Base-by-base conservation (phyloP, 2,888 invertebrate species). In the Leucophora obtusa region DNA sequence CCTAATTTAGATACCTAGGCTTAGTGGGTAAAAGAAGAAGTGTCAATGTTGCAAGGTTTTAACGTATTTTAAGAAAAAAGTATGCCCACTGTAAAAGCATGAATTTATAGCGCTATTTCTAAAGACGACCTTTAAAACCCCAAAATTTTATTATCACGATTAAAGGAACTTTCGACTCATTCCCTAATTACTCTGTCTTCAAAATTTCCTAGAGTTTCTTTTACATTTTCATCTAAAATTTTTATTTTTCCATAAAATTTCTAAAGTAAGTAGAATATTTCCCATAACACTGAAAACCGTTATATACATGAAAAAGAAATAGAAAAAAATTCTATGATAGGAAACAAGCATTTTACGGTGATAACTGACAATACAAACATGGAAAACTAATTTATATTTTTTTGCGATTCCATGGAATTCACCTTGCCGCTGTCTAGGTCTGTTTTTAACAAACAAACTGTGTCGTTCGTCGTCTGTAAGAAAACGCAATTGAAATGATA, bases 321-420 rank as follows among this genome's bases (percentile, higher is more conserved):
- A 65, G 65, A 74, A 72, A 24, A 59, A 59, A 82, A 80, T 82
- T 83, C 76, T 62, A 62, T 77, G 83, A 83, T 83, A 83, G 81
- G 82, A 83, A 82, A 83, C 83, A 83, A 81, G 83, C 80, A 82
- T 83, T 82, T 79, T 79, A 53, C 72, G 86, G 86, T 87, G 88
- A 86, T 86, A 88, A 87, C 85, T 87, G 89, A 88, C 89, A 89
- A 85, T 84, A 84, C 85, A 87, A 81, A 89, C 89, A 89, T 87
- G 89, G 83, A 89, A 89, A 89, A 89, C 89, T 89, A 89, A 89
- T 88, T 89, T 89, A 89, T 87, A 85, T 86, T 83, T 63, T 54
- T 69, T 66, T 43, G 28, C 56, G 47, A 77, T 70, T 69, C 70
- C 77, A 74, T 51, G 58, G 28, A 18, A 74, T 70, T 76, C 76